phyloP scores from a whole-genome alignment of 2,113 vertebrate genomes.

The Cinclus mexicanus region DNA sequence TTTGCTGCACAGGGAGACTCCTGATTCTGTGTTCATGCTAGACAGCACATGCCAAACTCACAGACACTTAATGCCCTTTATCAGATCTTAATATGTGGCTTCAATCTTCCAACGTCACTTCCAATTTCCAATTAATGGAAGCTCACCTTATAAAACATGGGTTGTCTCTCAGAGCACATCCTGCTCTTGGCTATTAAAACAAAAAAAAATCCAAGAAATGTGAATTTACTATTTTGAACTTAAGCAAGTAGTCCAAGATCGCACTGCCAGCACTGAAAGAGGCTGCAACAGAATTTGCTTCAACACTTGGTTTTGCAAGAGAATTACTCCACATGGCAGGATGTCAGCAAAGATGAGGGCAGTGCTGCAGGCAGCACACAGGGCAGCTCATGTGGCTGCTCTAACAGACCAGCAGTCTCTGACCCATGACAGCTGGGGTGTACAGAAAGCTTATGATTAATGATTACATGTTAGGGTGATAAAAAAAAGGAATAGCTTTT shows the following conservation, averaged over 20 bases:
- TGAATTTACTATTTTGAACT: neutral
- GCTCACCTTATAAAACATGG: neutral
- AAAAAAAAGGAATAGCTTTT: neutral
- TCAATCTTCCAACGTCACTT: neutral
- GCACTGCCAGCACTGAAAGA: neutral
- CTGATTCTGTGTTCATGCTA: neutral
- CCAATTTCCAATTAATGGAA: neutral
- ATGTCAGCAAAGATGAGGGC: constrained; percentile 16
- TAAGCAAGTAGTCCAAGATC: neutral
- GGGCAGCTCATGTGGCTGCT: neutral
- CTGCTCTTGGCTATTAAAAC: neutral
- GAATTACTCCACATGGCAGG: neutral
- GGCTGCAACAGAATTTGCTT: neutral
- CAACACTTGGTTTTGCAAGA: neutral
- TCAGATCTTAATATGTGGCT: neutral
- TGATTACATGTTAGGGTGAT: neutral
- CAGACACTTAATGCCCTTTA: neutral
- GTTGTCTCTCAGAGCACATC: neutral
- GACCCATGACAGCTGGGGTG: neutral
- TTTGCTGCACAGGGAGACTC: neutral
- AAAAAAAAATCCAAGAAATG: neutral
- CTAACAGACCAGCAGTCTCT: neutral
- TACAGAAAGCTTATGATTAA: neutral
- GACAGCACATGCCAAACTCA: neutral
- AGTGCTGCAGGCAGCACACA: neutral